A percentile compares a stretch with the other conserved stretches of the same genome.
These are phyloP conservation scores for Coleophora deauratella DNA, from an alignment of 2,888 invertebrate species.

Conservation along the genomic window DNA sequence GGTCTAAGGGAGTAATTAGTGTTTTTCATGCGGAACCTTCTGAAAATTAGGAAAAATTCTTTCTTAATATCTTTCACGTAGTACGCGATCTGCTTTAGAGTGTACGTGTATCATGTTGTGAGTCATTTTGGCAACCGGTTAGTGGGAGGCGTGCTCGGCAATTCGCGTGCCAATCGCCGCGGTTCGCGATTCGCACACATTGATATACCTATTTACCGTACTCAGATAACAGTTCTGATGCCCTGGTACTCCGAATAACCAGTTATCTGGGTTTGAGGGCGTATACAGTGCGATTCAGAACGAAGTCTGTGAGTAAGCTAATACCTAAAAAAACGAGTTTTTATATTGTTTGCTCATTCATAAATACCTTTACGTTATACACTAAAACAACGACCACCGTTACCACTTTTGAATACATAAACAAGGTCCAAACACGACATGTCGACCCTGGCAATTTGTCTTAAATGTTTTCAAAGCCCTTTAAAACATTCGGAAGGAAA, in stretches of 20 bases:
- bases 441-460: conserved; percentile 20
- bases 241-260: conserved; percentile 43
- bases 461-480: neutral
- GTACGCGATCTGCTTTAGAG: conserved; percentile 11
- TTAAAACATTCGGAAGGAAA: conserved; percentile 10
- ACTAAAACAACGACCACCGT: too few relatives aligned
- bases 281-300: neutral
- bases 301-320: too few relatives aligned
- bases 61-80: neutral
- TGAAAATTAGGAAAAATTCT: too few relatives aligned
- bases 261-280: conserved; percentile 12
- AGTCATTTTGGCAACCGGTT: conserved; percentile 63
- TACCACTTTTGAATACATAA: too few relatives aligned
- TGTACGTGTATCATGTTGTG: conserved; percentile 19
- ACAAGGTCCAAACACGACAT: too few relatives aligned
- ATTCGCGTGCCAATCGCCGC: conserved; percentile 22
- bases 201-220: conserved; percentile 13
- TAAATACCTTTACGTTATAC: too few relatives aligned
- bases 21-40: too few relatives aligned
- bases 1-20: too few relatives aligned
- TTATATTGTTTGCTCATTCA: neutral
- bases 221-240: conserved; percentile 28
- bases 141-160: conserved; percentile 49
- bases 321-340: neutral
- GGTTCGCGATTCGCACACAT: conserved; percentile 40